A percentile compares a stretch with the other conserved stretches of the same genome.
Evolutionary conservation across 2,888 invertebrate species (phyloP).

Genomic region (Phalera bucephala): DNA sequence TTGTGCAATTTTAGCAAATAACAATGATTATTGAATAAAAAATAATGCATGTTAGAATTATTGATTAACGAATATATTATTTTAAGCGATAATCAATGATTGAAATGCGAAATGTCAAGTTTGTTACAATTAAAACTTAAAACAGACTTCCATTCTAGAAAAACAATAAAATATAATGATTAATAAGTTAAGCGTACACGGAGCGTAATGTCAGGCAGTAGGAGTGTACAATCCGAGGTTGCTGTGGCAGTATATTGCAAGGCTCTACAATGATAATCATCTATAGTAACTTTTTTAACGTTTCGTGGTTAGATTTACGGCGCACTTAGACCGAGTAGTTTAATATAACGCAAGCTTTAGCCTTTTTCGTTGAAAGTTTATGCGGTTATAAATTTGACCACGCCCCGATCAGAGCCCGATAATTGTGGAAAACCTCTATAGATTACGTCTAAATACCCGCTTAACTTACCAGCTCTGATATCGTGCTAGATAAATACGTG

Average conservation of each 20-base stretch:
- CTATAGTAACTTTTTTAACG: slow-evolving; percentile 29
- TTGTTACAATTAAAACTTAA: slow-evolving; percentile 1
- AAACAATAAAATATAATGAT: slow-evolving; percentile 11
- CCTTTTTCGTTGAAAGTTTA: slow-evolving; percentile 51
- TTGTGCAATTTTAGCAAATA: neutral
- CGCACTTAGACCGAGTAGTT: slow-evolving; percentile 33
- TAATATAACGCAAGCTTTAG: slow-evolving; percentile 33
- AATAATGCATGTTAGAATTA: too few species aligned
- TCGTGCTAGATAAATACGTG: slow-evolving; percentile 17
- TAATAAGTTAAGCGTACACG: slow-evolving; percentile 5
- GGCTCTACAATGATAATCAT: slow-evolving; percentile 23
- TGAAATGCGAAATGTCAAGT: slow-evolving; percentile 5
- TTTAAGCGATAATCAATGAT: too few species aligned
- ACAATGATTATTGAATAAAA: neutral
- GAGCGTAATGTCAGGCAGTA: slow-evolving; percentile 3
- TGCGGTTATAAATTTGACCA: slow-evolving; percentile 55
- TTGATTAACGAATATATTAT: too few species aligned
- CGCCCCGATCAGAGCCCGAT: slow-evolving; percentile 49
- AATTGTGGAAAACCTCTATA: slow-evolving; percentile 51
- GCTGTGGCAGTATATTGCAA: slow-evolving; percentile 16
- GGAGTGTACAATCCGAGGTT: slow-evolving; percentile 6
- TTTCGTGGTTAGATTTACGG: slow-evolving; percentile 33
- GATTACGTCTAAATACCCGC: slow-evolving; percentile 45
- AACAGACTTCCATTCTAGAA: too few species aligned
- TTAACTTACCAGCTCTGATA: slow-evolving; percentile 20